Percentiles rank a stretch among this genome's conserved stretches.
These are phyloP conservation scores for Perodicticus potto DNA, from an alignment of 2,797 vertebrate genomes.

Conservation along the genomic window DNA sequence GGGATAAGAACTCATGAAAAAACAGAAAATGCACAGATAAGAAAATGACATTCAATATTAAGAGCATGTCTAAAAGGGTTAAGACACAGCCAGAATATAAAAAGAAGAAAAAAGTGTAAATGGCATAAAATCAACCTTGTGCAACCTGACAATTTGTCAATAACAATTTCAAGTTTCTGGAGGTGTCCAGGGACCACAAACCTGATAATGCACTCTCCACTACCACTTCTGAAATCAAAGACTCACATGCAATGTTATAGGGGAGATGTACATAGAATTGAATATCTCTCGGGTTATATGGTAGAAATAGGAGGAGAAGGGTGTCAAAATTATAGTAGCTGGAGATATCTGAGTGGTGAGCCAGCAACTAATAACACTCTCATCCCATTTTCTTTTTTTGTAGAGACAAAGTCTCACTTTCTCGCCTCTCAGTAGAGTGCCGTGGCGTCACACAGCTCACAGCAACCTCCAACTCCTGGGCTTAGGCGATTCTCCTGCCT, in stretches of 20 bases:
- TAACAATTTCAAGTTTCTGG: not conserved
- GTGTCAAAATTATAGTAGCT: not conserved
- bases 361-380: not conserved
- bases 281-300: not conserved
- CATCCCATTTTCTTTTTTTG: too few relatives aligned
- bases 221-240: not conserved
- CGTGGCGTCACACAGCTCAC: too few relatives aligned
- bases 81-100: not conserved
- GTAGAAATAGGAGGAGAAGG: not conserved
- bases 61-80: not conserved
- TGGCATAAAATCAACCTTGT: not conserved
- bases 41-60: slow-evolving; percentile 7
- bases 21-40: not conserved
- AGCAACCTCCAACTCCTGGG: too few relatives aligned
- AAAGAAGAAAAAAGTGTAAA: not conserved
- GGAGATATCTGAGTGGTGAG: not conserved
- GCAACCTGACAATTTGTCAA: not conserved
- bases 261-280: not conserved
- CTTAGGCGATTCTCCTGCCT: too few relatives aligned
- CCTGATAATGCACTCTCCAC: not conserved
- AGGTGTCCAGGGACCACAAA: not conserved
- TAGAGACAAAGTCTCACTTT: too few relatives aligned
- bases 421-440: too few relatives aligned
- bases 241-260: not conserved
- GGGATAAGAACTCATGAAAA: not conserved